phyloP scores from a whole-genome alignment of 2,113 vertebrate species.

The Cavia porcellus region DNA sequence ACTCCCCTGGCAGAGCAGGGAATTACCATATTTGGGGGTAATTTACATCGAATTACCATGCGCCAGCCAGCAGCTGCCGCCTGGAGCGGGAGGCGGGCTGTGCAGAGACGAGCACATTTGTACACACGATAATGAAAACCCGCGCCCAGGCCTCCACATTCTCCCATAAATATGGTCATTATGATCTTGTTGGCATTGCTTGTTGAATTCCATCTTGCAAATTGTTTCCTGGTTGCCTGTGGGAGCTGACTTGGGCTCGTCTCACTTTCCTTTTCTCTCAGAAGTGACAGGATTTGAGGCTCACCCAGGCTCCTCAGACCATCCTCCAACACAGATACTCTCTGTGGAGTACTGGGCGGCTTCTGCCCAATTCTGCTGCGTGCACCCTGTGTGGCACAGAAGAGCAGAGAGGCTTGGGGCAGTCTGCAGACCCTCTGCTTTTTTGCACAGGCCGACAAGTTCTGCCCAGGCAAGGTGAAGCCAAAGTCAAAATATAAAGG shows the following conservation, averaged over 20 bases:
- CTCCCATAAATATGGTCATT: slow-evolving; percentile 82
- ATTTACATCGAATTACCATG: slow-evolving; percentile 84
- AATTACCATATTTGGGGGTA: slow-evolving; percentile 83
- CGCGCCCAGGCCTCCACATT: slow-evolving; percentile 58
- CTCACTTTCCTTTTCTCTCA: slow-evolving; percentile 47
- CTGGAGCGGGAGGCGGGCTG: slow-evolving; percentile 74
- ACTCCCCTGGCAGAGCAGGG: slow-evolving; percentile 76
- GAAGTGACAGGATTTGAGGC: neutral
- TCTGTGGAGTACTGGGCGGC: neutral
- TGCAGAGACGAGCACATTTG: slow-evolving; percentile 69
- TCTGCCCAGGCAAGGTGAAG: neutral
- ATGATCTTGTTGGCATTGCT: slow-evolving; percentile 82
- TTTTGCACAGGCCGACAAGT: neutral
- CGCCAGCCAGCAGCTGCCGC: slow-evolving; percentile 81
- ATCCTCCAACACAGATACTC: neutral
- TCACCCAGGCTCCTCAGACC: neutral
- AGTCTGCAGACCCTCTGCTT: neutral
- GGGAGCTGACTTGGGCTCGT: slow-evolving; percentile 65
- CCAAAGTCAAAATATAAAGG: neutral
- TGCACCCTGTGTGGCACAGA: neutral
- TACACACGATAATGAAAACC: slow-evolving; percentile 81
- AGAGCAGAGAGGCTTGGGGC: neutral
- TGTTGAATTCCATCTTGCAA: slow-evolving; percentile 82
- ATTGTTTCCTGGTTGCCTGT: slow-evolving; percentile 78
- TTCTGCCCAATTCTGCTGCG: neutral